Percentiles rank a stretch among this genome's conserved stretches.
Evolutionary conservation across 1,140 invertebrate species (phyloP).

Genomic region (Plodia interpunctella): DNA sequence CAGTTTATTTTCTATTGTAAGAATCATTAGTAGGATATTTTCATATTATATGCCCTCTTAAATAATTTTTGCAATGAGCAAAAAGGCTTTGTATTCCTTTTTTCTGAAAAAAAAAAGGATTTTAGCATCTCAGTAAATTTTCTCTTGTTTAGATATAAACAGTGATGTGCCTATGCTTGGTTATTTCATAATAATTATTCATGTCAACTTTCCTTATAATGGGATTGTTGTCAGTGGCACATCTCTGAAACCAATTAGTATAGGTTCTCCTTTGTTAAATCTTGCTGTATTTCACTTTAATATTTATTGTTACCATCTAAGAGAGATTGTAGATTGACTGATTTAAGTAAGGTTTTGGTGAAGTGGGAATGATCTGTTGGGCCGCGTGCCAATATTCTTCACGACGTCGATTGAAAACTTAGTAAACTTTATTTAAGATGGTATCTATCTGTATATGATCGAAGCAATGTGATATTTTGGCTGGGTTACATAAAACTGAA

Average conservation of each 20-base stretch:
- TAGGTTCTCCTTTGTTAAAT: neutral
- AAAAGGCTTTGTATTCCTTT: neutral
- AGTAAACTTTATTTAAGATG: constrained; percentile 16
- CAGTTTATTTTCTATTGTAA: neutral
- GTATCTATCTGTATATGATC: constrained; percentile 16
- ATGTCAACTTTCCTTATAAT: neutral
- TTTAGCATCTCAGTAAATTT: neutral
- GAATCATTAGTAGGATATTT: neutral
- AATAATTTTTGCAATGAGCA: no score
- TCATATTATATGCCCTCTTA: neutral
- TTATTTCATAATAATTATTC: neutral
- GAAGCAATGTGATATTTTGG: constrained; percentile 30
- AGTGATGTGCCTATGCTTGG: neutral
- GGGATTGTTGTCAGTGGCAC: neutral
- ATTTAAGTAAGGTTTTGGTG: constrained; percentile 46
- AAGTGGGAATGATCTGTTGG: constrained; percentile 36
- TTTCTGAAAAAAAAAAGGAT: neutral
- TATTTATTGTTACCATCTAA: neutral
- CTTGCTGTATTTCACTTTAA: constrained; percentile 1
- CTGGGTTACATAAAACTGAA: constrained; percentile 21
- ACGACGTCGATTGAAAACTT: constrained; percentile 19
- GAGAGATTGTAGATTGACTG: constrained; percentile 43
- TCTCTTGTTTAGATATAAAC: neutral
- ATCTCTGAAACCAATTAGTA: neutral
- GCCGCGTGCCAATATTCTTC: constrained; percentile 51